Evolutionary conservation across 2,888 invertebrate species (phyloP), one percentile per base, ranked within the genome.

Genomic region (Leucophora obtusa): DNA sequence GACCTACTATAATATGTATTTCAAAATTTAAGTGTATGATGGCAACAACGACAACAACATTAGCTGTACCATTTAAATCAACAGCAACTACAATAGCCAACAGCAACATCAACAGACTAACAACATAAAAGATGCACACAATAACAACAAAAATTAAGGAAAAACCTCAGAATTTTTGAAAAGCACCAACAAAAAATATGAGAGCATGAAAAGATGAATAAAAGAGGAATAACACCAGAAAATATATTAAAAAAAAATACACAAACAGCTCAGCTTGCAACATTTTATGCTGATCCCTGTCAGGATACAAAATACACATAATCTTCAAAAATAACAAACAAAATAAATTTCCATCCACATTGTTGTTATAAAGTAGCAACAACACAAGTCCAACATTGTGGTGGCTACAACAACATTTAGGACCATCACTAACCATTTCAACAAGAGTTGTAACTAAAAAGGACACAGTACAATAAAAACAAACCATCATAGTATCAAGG

Each of bases 241-340:
- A 81, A 69, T 60, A 28, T 6, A 28, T 28, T 1, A 28, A 28
- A 6, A 81, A 69, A 69, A 43, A 62, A 50, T 71, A 21, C 14
- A 35, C 56, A 71, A 77, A 86, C 84, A 87, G 87, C 88, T 88
- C 89, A 88, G 88, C 88, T 87, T 87, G 88, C 89, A 89, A 87
- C 89, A 88, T 89, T 88, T 88, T 88, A 89, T 88, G 88, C 88
- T 88, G 88, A 88, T 88, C 88, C 88, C 88, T 88, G 89, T 88
- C 88, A 88, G 89, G 88, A 85, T 86, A 87, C 88, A 89, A 89
- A 89, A 88, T 88, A 88, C 88, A 89, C 89, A 89, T 89, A 89
- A 89, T 89, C 89, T 89, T 87, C 87, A 88, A 89, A 89, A 89
- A 86, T 86, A 86, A 87, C 84, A 87, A 87, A 88, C 87, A 89